phyloP scores from a whole-genome alignment of 35 echinoderm and acorn worm species.

The Stichopus chloronotus region DNA sequence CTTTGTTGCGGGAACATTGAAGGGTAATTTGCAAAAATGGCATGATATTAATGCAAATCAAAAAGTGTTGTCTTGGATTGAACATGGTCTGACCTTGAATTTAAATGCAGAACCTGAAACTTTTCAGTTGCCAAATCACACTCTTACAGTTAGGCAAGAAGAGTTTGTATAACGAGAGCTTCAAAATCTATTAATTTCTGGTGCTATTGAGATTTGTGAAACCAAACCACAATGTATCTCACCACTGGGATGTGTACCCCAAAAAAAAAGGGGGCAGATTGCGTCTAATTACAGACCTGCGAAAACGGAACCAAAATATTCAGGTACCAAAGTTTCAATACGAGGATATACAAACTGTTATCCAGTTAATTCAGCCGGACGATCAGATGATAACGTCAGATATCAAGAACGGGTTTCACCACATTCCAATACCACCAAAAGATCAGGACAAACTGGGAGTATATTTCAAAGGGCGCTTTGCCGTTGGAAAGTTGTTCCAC shows the following conservation, averaged over 20 bases:
- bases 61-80: slow-evolving; percentile 20
- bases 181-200: neutral
- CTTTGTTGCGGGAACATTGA: neutral
- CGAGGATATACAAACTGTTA: slow-evolving; percentile 53
- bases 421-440: slow-evolving; percentile 26
- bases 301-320: slow-evolving; percentile 33
- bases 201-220: slow-evolving; percentile 34
- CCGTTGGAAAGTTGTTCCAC: slow-evolving; percentile 48
- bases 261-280: slow-evolving; percentile 38
- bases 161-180: neutral
- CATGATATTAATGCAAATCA: slow-evolving; percentile 10
- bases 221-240: slow-evolving; percentile 11
- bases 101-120: slow-evolving; percentile 21
- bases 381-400: slow-evolving; percentile 34
- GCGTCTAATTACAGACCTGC: slow-evolving; percentile 44
- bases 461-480: neutral
- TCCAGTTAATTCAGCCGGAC: slow-evolving; percentile 23
- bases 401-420: slow-evolving; percentile 59
- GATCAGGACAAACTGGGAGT: slow-evolving; percentile 21
- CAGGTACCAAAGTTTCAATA: slow-evolving; percentile 33
- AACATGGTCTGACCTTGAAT: neutral
- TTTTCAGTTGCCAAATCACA: no score
- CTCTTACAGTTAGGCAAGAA: no score
- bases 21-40: neutral
- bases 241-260: slow-evolving; percentile 40